phyloP scores from a whole-genome alignment of 1,140 invertebrate species.

The Bombyx mandarina region DNA sequence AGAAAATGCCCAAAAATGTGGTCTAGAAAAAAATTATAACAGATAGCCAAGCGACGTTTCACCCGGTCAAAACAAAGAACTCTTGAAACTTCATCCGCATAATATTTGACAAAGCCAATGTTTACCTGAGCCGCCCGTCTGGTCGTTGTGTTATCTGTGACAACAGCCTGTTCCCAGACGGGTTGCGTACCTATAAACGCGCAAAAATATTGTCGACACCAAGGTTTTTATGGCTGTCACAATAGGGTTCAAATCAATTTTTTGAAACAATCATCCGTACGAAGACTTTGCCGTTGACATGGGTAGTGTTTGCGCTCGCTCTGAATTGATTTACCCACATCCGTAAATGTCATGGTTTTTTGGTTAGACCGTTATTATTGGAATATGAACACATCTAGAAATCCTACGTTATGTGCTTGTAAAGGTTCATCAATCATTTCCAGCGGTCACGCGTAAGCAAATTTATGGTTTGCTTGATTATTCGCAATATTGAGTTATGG shows the following conservation, averaged over 20 bases:
- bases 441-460: slow-evolving; percentile 2
- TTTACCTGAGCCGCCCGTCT: slow-evolving; percentile 38
- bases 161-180: slow-evolving; percentile 22
- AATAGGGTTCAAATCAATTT: slow-evolving; percentile 57
- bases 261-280: slow-evolving; percentile 43
- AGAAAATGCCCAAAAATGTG: slow-evolving; percentile 2
- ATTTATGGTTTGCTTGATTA: neutral
- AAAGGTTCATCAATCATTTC: slow-evolving; percentile 1
- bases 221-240: slow-evolving; percentile 37
- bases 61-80: slow-evolving; percentile 32
- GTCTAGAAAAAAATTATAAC: slow-evolving; percentile 11
- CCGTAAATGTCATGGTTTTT: slow-evolving; percentile 52
- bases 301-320: slow-evolving; percentile 45
- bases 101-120: slow-evolving; percentile 52
- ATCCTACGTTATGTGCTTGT: slow-evolving; percentile 7
- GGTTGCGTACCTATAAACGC: slow-evolving; percentile 20
- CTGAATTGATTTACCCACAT: slow-evolving; percentile 58
- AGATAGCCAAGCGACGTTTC: slow-evolving; percentile 16
- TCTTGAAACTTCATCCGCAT: slow-evolving; percentile 43
- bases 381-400: slow-evolving; percentile 18
- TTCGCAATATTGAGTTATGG: neutral
- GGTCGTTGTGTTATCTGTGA: slow-evolving; percentile 39
- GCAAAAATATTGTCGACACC: slow-evolving; percentile 41
- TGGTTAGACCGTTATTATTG: slow-evolving; percentile 21
- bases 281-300: slow-evolving; percentile 36